Base-by-base conservation (phyloP, 2,888 invertebrate species). In the Sthenelais limicola region DNA sequence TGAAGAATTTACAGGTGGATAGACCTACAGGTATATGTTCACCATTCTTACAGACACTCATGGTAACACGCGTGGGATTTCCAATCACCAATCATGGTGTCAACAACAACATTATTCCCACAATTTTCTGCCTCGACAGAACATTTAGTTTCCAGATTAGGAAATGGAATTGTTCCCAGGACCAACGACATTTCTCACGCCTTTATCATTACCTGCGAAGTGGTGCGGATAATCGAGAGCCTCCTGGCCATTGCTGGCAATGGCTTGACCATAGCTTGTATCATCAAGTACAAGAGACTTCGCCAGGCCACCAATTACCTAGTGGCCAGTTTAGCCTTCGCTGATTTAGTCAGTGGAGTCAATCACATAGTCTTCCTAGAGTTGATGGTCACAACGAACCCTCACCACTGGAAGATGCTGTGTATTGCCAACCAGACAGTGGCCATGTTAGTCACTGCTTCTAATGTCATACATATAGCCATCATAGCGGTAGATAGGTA, bases 401-500 rank as follows among this genome's bases (percentile, higher is more conserved):
- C 30, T 1, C 7, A 1, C 30, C 3, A 33, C 21, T 56, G 56
- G 56, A 56, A 15, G 30, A 24, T 15, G 3, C 2, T 56, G 32
- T 56, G 56, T 56, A 33, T 56, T 18, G 28, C 21, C 9, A 56
- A 56, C 56, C 56, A 56, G 56, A 5, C 30, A 2, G 56, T 56
- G 32, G 56, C 56, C 30, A 28, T 56, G 30, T 32, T 56, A 33
- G 30, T 56, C 4, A 56, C 56, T 21, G 12, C 32, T 3, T 32
- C 32, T 2, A 56, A 56, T 21, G 12, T 56, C 15, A 33, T 28
- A 12, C 56, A 56, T 21, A 56, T 56, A 33, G 56, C 56, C 7
- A 32, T 56, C 56, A 56, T 56, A 7, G 56, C 56, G 18, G 56
- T 28, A 21, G 56, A 56, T 33, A 28, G n/a, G n/a, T n/a, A n/a